Evolutionary conservation across 2,113 vertebrate species (phyloP).

Genomic region (Nothoprocta perdicaria): DNA sequence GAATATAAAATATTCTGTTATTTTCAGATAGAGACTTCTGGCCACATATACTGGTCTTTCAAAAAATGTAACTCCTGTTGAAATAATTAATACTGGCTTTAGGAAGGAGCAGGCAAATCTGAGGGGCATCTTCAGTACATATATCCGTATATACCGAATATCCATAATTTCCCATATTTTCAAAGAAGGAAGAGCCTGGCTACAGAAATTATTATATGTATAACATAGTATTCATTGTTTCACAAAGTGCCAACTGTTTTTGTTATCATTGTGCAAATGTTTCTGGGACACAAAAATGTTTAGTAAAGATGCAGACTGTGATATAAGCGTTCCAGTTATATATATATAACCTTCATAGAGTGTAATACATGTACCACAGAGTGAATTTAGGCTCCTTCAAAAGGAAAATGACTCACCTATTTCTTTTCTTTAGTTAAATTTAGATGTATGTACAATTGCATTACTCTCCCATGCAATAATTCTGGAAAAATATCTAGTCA

Average conservation of each 20-base stretch:
- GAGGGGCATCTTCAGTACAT: neutral
- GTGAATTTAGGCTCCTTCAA: neutral
- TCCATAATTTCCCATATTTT: too few species aligned
- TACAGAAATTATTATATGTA: neutral
- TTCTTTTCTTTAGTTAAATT: constrained; percentile 57
- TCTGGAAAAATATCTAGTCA: constrained; percentile 1
- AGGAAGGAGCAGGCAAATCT: neutral
- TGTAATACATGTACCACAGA: neutral
- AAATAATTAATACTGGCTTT: neutral
- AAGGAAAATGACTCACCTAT: constrained; percentile 57
- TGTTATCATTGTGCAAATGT: neutral
- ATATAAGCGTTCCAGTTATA: neutral
- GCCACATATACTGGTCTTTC: neutral
- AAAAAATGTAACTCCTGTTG: neutral
- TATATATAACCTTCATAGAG: neutral
- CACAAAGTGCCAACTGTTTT: neutral
- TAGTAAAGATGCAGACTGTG: neutral
- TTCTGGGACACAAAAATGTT: neutral
- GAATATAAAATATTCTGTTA: neutral
- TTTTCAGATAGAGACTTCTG: neutral
- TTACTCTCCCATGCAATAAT: constrained; percentile 7
- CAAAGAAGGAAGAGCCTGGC: neutral
- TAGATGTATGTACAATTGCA: neutral
- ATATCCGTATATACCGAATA: too few species aligned
- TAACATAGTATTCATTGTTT: neutral